phyloP scores from a whole-genome alignment of 2,888 invertebrate genomes.

The Anorthoa munda region DNA sequence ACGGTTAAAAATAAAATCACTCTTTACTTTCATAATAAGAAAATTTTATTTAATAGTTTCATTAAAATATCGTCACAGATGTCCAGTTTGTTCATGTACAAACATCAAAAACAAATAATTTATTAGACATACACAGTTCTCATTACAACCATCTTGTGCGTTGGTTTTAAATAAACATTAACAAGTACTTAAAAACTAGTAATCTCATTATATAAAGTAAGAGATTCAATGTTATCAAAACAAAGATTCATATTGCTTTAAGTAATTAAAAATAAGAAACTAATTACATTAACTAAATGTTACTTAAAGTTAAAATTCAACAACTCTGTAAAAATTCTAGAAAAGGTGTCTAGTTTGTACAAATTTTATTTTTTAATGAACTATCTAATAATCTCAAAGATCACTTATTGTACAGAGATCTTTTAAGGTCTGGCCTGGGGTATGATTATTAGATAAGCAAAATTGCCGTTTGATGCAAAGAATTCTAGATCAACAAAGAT shows the following conservation, averaged over 20 bases:
- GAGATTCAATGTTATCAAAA: constrained; percentile 83
- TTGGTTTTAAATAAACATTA: constrained; percentile 84
- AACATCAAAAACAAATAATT: constrained; percentile 88
- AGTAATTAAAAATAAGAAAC: constrained; percentile 66
- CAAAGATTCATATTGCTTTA: constrained; percentile 75
- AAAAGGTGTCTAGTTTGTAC: constrained; percentile 84
- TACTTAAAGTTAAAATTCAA: constrained; percentile 76
- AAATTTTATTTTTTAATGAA: constrained; percentile 65
- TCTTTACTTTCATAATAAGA: constrained; percentile 75
- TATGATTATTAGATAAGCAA: constrained; percentile 3
- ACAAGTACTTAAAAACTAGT: constrained; percentile 84
- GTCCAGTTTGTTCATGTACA: constrained; percentile 78
- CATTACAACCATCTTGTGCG: constrained; percentile 84
- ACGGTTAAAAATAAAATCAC: constrained; percentile 53
- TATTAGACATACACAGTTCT: constrained; percentile 85
- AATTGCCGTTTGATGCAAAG: not conserved
- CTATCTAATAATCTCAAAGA: constrained; percentile 85
- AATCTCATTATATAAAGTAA: constrained; percentile 88
- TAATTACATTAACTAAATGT: constrained; percentile 64
- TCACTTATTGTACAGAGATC: constrained; percentile 71
- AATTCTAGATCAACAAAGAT: too few relatives aligned
- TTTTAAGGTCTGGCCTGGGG: constrained; percentile 41
- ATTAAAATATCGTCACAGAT: constrained; percentile 86
- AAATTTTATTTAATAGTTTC: constrained; percentile 85
- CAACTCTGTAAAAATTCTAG: constrained; percentile 85